Evolutionary conservation across 64 coral and sea anemone genomes (phyloP), one percentile per base, ranked within the genome.

Genomic region (Catalaphyllia jardinei): DNA sequence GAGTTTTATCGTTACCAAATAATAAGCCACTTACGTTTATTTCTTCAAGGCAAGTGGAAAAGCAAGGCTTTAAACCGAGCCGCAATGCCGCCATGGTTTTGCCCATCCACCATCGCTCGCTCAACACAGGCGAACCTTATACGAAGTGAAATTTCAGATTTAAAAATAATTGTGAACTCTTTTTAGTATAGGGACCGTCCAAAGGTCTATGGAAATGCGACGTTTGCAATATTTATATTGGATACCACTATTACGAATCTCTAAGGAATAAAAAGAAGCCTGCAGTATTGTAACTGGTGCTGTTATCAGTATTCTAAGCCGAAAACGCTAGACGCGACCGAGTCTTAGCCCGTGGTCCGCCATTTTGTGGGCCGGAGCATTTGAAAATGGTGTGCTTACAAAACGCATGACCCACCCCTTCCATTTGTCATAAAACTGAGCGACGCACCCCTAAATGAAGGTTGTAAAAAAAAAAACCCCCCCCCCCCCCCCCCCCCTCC

Each of bases 151-250:
- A 65, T 29, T 83, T 65, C 59, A 83, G 79, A 83, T 83, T 85
- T 85, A 71, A 85, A 71, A 22, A 64, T 10, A 71, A 85, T 85
- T 85, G 62, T 85, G 81, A 85, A 71, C 81, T 85, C 71, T 85
- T 73, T 85, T 85, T 85, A 85, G 81, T 67, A 71, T 85, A 85
- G 81, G 24, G 51, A 71, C 62, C 63, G 62, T 63, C 78, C 59
- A 62, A 81, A 67, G 81, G 71, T 85, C 71, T 71, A 85, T 71
- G 81, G 39, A 83, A 85, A 85, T 85, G 64, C 63, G 57, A 61
- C 55, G 39, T 85, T 85, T 85, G 81, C 81, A 42, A 51, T 85
- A 85, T 85, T 85, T 85, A 85, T 85, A 85, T 85, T 85, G 81
- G 81, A 85, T 69, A 69, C 25, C 65, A 69, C 65, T 69, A 69